These are phyloP conservation scores for Syngnathus scovelli DNA, from an alignment of 2,113 vertebrate genomes.

Conservation along the genomic window DNA sequence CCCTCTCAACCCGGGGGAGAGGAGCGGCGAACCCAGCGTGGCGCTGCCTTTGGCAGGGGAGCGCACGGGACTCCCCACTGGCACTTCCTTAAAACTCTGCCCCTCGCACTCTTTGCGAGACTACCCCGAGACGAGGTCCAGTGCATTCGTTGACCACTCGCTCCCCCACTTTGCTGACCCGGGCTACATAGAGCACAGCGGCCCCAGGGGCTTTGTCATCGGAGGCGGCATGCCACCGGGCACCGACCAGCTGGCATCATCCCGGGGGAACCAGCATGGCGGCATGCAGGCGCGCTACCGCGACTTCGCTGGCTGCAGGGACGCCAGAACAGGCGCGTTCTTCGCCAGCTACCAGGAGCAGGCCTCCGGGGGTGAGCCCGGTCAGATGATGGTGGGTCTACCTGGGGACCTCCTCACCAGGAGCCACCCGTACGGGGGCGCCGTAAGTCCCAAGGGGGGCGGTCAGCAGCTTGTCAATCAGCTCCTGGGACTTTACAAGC, in stretches of 20 bases:
- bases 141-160: slow-evolving; percentile 71
- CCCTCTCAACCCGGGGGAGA: slow-evolving; percentile 67
- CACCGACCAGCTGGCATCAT: slow-evolving; percentile 67
- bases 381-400: slow-evolving; percentile 66
- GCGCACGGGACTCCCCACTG: slow-evolving; percentile 64
- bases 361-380: slow-evolving; percentile 55
- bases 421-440: slow-evolving; percentile 55
- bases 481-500: slow-evolving; percentile 64
- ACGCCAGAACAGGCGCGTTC: slow-evolving; percentile 66
- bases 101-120: slow-evolving; percentile 68
- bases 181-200: slow-evolving; percentile 72
- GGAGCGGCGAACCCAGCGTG: slow-evolving; percentile 65
- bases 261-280: slow-evolving; percentile 68
- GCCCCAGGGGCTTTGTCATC: slow-evolving; percentile 71
- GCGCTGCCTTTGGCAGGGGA: slow-evolving; percentile 67
- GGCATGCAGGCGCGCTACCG: slow-evolving; percentile 65
- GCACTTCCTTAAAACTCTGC: slow-evolving; percentile 74
- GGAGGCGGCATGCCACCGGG: slow-evolving; percentile 73
- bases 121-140: slow-evolving; percentile 64
- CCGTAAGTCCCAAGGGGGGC: slow-evolving; percentile 57
- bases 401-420: slow-evolving; percentile 61
- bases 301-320: slow-evolving; percentile 67
- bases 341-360: slow-evolving; percentile 73
- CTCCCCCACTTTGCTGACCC: slow-evolving; percentile 70
- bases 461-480: slow-evolving; percentile 68